These are phyloP conservation scores for Phaetusa simplex DNA, from an alignment of 2,113 vertebrate species.

Conservation along the genomic window DNA sequence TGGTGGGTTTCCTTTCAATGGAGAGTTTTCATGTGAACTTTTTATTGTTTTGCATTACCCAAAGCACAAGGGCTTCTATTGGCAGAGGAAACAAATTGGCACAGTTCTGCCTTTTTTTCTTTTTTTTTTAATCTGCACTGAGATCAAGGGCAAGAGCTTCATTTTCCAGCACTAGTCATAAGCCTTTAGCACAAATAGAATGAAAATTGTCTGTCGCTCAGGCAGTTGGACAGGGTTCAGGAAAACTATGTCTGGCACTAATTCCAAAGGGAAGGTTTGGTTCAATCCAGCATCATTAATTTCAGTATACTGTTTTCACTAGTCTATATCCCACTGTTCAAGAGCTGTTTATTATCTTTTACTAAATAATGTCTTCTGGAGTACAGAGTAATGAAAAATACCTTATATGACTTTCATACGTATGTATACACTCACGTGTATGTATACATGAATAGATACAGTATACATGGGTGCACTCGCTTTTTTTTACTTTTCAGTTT, in stretches of 20 bases:
- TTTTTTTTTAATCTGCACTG: constrained; percentile 67
- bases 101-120: constrained; percentile 45
- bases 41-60: constrained; percentile 65
- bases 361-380: constrained; percentile 63
- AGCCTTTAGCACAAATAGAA: constrained; percentile 77
- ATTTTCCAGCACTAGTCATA: constrained; percentile 77
- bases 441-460: neutral
- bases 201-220: constrained; percentile 79
- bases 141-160: constrained; percentile 78
- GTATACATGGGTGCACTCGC: neutral
- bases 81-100: constrained; percentile 74
- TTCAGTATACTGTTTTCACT: constrained; percentile 79
- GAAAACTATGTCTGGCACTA: constrained; percentile 81
- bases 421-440: neutral
- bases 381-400: constrained; percentile 17
- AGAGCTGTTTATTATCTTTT: constrained; percentile 74
- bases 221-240: constrained; percentile 79
- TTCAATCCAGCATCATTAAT: constrained; percentile 80
- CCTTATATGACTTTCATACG: neutral
- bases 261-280: constrained; percentile 80
- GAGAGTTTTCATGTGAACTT: constrained; percentile 76
- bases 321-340: constrained; percentile 69
- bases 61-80: constrained; percentile 68
- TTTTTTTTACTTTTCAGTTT: constrained; percentile 8
- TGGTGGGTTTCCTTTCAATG: constrained; percentile 59